Base-by-base conservation (phyloP, 2,113 vertebrate species). In the Poeciliopsis occidentalis region DNA sequence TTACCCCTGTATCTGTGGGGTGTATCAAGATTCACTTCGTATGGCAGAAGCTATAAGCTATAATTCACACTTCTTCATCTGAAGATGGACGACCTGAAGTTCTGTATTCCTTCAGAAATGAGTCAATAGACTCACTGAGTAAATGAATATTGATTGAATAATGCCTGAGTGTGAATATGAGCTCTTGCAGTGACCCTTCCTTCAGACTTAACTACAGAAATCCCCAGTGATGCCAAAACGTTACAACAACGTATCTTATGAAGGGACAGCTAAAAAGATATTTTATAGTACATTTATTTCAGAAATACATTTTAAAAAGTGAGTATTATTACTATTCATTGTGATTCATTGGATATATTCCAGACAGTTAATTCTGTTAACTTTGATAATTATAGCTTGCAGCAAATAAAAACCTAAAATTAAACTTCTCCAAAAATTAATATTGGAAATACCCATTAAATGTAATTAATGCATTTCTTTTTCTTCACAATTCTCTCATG, bases 71-170 rank as follows among this genome's bases (percentile, higher is more conserved):
- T 95, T 90, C 93, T 96, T 93, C 89, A 90, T 96, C 95, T 97
- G 96, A 96, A 97, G 96, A 98, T 94, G 95, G 96, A 99, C 97
- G 95, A 96, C 95, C 96, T 96, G 88, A 96, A 96, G 97, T 41
- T 13, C 39, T 13, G 39, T 97, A 97, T 97, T 97, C 96, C 96
- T 97, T 97, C 95, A 97, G 96, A 96, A 97, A 96, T 94, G 95
- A 97, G 96, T 97, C 96, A 97, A 98, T 98, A 97, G 95, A 94
- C 95, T 93, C 93, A 95, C 95, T 95, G 96, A 97, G 96, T 97
- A 97, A 98, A 97, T 92, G 93, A 96, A 97, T 97, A 99, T 98
- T 97, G 97, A 99, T 97, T 97, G 95, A 94, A 99, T 97, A 96
- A 98, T 96, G 95, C 94, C 94, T 94, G 96, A 96, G 96, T 96